phyloP scores from a whole-genome alignment of 64 coral and sea anemone genomes.

The Montipora efflorescens region DNA sequence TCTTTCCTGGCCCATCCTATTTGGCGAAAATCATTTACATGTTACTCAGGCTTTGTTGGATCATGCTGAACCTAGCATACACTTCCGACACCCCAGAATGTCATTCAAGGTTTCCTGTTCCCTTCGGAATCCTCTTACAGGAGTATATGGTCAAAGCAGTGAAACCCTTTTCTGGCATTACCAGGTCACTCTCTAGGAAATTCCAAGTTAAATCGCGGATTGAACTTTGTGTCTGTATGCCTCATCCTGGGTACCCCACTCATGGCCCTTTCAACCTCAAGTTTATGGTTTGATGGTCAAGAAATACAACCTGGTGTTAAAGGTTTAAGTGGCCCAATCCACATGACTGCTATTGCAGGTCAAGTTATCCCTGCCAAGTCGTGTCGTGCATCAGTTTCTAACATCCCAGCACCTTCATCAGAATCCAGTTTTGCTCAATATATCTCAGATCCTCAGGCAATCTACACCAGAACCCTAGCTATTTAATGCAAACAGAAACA shows the following conservation, averaged over 20 bases:
- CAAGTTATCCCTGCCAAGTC: conserved; percentile 7
- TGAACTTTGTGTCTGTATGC: conserved; percentile 54
- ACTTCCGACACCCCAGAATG: conserved; percentile 38
- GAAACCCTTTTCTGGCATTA: neutral
- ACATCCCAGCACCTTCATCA: neutral
- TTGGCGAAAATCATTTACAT: conserved; percentile 50
- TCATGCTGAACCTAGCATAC: conserved; percentile 11
- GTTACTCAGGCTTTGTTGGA: conserved; percentile 37
- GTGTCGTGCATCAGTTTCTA: conserved; percentile 41
- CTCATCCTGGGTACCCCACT: conserved; percentile 28
- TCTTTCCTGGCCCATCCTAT: conserved; percentile 59
- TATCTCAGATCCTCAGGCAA: neutral
- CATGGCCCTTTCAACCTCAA: conserved; percentile 8
- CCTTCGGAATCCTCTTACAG: neutral
- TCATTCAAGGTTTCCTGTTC: conserved; percentile 30
- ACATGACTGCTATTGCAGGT: conserved; percentile 1
- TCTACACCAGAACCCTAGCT: neutral
- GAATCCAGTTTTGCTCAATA: neutral
- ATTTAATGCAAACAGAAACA: conserved; percentile 9
- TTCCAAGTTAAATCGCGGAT: conserved; percentile 22
- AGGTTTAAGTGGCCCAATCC: conserved; percentile 6
- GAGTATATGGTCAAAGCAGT: neutral
- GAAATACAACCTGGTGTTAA: no score
- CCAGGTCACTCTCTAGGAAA: neutral
- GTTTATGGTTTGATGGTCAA: conserved; percentile 27